Evolutionary conservation across 2,888 invertebrate genomes (phyloP).

Genomic region (Palloptera scutellata): DNA sequence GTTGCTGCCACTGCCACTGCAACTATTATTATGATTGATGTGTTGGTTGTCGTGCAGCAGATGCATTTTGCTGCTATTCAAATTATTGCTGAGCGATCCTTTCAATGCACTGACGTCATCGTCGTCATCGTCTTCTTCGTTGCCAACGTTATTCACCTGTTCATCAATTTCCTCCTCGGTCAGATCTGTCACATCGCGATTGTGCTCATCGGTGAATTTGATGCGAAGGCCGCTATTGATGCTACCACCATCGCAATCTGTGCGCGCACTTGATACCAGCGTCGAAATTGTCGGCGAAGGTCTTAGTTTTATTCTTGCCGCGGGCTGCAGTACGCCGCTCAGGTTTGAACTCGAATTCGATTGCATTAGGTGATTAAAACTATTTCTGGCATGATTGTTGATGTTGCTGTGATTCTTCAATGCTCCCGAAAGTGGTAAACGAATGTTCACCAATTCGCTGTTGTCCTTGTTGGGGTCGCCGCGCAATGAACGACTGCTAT

Average conservation of each 20-base stretch:
- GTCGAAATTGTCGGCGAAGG: constrained; percentile 55
- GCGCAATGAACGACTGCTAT: constrained; percentile 50
- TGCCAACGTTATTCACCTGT: neutral
- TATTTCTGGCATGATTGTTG: constrained; percentile 32
- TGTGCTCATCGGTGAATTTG: constrained; percentile 43
- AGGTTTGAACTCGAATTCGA: constrained; percentile 56
- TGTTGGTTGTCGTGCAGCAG: constrained; percentile 6
- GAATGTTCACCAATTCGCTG: constrained; percentile 55
- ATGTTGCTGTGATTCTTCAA: constrained; percentile 47
- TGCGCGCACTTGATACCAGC: constrained; percentile 42
- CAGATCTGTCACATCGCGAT: constrained; percentile 15
- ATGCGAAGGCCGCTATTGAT: constrained; percentile 48
- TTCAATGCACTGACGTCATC: neutral
- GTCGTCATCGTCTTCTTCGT: neutral
- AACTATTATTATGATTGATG: constrained; percentile 2
- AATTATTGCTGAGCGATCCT: constrained; percentile 6
- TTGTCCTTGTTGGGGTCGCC: constrained; percentile 40
- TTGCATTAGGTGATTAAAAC: constrained; percentile 39
- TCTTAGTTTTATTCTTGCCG: constrained; percentile 43
- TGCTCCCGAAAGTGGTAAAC: constrained; percentile 54
- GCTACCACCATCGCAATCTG: constrained; percentile 44
- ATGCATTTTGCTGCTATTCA: constrained; percentile 21
- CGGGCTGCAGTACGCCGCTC: constrained; percentile 51
- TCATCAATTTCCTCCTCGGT: constrained; percentile 1
- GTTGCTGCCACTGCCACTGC: constrained; percentile 34